Conservation (phyloP, 2,888 invertebrate species). For the Trichopoda pennipes region DNA sequence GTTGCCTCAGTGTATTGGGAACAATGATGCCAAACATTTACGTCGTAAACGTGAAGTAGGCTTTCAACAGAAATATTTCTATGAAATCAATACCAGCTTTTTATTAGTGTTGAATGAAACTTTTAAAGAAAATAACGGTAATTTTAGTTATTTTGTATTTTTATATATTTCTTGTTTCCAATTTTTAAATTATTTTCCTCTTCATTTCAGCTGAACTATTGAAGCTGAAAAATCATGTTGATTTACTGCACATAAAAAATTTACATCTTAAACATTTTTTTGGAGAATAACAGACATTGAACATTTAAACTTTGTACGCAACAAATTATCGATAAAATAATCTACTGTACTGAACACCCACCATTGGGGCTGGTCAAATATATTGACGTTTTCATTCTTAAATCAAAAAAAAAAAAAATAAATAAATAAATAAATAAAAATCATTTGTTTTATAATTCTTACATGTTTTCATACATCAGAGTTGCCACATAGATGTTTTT, state of each 20-base stretch:
- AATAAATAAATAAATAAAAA: neutral
- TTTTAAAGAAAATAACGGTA: constrained; percentile 16
- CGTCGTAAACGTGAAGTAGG: constrained; percentile 12
- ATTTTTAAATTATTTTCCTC: neutral
- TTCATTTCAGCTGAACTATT: constrained; percentile 40
- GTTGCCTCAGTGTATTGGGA: constrained; percentile 89
- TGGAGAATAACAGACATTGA: neutral
- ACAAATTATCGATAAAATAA: too few species aligned
- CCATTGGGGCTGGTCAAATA: neutral
- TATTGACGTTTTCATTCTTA: constrained; percentile 6
- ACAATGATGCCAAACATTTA: constrained; percentile 78
- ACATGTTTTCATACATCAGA: too few species aligned
- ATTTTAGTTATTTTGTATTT: neutral
- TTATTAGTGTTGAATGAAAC: constrained; percentile 17
- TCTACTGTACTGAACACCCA: constrained; percentile 1
- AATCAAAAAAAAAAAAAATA: too few species aligned
- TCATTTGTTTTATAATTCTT: too few species aligned
- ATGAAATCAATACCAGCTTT: constrained; percentile 30
- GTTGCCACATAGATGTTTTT: too few species aligned
- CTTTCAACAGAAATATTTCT: neutral
- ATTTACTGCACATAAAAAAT: constrained; percentile 18
- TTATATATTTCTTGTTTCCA: neutral
- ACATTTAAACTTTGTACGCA: neutral
- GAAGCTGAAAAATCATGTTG: constrained; percentile 37
- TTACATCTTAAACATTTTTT: neutral